Percentiles rank a stretch among this genome's conserved stretches.
phyloP scores from a whole-genome alignment of 2,888 invertebrate species.

The Agrilus mali region DNA sequence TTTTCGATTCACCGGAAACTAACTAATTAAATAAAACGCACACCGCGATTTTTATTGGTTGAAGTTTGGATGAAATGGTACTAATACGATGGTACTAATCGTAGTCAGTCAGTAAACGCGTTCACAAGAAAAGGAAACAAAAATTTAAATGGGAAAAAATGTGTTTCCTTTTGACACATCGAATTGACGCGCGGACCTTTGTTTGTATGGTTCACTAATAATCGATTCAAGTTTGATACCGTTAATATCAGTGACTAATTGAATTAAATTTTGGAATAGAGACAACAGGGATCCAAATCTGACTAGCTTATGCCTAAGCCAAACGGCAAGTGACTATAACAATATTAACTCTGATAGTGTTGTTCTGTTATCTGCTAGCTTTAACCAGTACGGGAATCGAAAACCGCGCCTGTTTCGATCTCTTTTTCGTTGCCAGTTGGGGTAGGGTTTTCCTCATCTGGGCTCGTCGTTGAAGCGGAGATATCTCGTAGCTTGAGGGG shows the following conservation, averaged over 20 bases:
- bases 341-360: conserved; percentile 38
- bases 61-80: too few relatives aligned
- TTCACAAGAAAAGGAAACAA: too few relatives aligned
- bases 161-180: too few relatives aligned
- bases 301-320: conserved; percentile 38
- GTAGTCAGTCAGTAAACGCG: too few relatives aligned
- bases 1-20: not conserved
- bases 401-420: conserved; percentile 8
- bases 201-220: conserved; percentile 22
- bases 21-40: too few relatives aligned
- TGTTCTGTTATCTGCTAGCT: conserved; percentile 33
- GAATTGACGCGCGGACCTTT: too few relatives aligned
- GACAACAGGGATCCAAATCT: conserved; percentile 35
- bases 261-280: conserved; percentile 36
- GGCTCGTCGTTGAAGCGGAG: conserved; percentile 14
- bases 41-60: too few relatives aligned
- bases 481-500: conserved; percentile 23
- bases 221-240: conserved; percentile 33
- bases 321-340: conserved; percentile 38
- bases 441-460: conserved; percentile 10
- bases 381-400: conserved; percentile 19
- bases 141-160: too few relatives aligned
- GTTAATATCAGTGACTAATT: conserved; percentile 39
- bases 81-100: too few relatives aligned
- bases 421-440: conserved; percentile 2